Evolutionary conservation across 2,888 invertebrate species (phyloP), one percentile per base, ranked within the genome.

Genomic region (Spicauda simplicius): DNA sequence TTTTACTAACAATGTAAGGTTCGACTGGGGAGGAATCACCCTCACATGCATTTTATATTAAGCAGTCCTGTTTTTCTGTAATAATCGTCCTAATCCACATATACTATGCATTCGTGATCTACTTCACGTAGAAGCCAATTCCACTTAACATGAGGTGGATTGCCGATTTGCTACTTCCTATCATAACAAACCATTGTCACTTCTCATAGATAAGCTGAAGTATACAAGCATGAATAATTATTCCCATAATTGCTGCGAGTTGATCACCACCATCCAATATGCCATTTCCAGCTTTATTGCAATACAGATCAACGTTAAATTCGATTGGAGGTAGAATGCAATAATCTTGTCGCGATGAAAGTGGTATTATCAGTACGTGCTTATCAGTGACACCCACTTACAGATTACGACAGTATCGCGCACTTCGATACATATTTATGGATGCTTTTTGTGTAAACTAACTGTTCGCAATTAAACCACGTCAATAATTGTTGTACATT

Each of bases 381-480:
- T 56, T 60, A 66, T 66, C 66, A 66, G 48, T 56, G 66, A 66
- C 66, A 66, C 60, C 60, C 55, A 66, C 66, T 66, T 61, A 48
- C 19, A 18, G 55, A 66, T 66, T 60, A 56, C 60, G 65, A 61
- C 50, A 55, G 41, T 66, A 66, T 66, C 60, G 60, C 60, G 60
- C 66, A 55, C 19, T 45, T 54, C 25, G 64, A 53, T 54, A 58
- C 6, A 64, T 65, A 53, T 65, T 62, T 55, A 55, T 54, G 54
- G 55, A 45, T 63, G 53, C 45, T 45, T 63, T 63, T 30, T 41
- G 54, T 54, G 20, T 54, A 55, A 55, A 55, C 41, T 55, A 54
- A 7, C 45, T 45, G n/a, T n/a, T 45, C n/a, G 45, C 45, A 45
- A n/a, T 61, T 53, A 33, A 52, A 14, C 18, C 14, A 20, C 48